Conservation (phyloP, 2,797 vertebrate genomes). For the Naso thynnoides region DNA sequence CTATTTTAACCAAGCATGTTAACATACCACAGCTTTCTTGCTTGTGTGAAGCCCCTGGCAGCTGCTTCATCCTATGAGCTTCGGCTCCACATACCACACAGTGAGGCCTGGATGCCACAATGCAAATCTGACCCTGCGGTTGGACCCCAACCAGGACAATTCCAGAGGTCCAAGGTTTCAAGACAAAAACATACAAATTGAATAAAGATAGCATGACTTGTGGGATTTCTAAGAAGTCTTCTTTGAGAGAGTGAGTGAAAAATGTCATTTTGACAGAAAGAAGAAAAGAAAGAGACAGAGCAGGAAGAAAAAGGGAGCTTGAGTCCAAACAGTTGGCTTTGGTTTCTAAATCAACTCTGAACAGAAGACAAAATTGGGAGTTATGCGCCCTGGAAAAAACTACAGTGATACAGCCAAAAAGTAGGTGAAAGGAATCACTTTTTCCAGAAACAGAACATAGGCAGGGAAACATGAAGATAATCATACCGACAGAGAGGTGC, state of each 20-base stretch:
- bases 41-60: constrained; percentile 69
- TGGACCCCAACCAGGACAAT: constrained; percentile 66
- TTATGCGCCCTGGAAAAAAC: constrained; percentile 80
- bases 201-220: constrained; percentile 23
- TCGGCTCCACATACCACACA: constrained; percentile 64
- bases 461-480: constrained; percentile 50
- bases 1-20: constrained; percentile 73
- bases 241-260: constrained; percentile 37
- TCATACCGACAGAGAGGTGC: constrained; percentile 22
- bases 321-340: constrained; percentile 66
- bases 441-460: constrained; percentile 67
- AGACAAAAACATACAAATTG: constrained; percentile 26
- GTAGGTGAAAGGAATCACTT: constrained; percentile 60
- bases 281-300: constrained; percentile 31
- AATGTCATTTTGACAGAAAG: constrained; percentile 44
- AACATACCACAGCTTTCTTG: constrained; percentile 69
- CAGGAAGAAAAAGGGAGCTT: constrained; percentile 25
- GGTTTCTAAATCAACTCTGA: constrained; percentile 73
- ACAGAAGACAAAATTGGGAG: constrained; percentile 78
- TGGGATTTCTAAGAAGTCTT: constrained; percentile 46
- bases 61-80: constrained; percentile 69
- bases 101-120: constrained; percentile 55
- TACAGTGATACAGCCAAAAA: constrained; percentile 74
- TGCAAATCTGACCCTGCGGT: constrained; percentile 57
- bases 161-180: constrained; percentile 40